Evolutionary conservation across 2,797 vertebrate species (phyloP).

Genomic region (Acipenser ruthenus): DNA sequence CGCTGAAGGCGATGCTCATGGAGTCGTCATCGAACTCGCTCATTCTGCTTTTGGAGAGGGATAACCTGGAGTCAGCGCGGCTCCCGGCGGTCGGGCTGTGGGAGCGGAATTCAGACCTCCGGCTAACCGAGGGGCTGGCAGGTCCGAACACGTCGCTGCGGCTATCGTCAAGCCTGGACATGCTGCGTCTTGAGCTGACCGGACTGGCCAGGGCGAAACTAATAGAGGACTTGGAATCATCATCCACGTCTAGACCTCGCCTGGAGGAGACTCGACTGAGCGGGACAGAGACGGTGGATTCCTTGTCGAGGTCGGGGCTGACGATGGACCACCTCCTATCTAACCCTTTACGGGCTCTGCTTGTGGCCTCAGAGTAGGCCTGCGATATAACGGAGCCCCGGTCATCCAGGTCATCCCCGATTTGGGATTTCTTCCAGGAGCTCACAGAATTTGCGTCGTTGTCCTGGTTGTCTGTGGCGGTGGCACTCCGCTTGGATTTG

Average conservation of each 20-base stretch:
- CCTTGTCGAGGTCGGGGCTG: conserved; percentile 67
- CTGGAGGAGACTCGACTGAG: conserved; percentile 60
- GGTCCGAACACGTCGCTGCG: conserved; percentile 36
- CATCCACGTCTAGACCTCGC: conserved; percentile 51
- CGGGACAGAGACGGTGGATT: conserved; percentile 56
- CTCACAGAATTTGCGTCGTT: conserved; percentile 41
- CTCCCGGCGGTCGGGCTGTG: conserved; percentile 55
- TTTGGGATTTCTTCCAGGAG: conserved; percentile 49
- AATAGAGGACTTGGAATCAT: conserved; percentile 56
- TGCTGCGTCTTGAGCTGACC: conserved; percentile 41
- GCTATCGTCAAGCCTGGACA: conserved; percentile 51
- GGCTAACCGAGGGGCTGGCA: conserved; percentile 46
- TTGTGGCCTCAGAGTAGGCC: conserved; percentile 61
- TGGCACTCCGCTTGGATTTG: conserved; percentile 46
- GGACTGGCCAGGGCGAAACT: conserved; percentile 58
- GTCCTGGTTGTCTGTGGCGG: conserved; percentile 29
- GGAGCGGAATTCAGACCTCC: conserved; percentile 40
- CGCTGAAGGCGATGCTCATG: conserved; percentile 58
- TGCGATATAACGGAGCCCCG: conserved; percentile 61
- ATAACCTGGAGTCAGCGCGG: conserved; percentile 64
- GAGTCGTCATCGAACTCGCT: conserved; percentile 72
- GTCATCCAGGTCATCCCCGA: conserved; percentile 43
- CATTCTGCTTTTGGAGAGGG: conserved; percentile 63
- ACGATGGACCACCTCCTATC: conserved; percentile 70
- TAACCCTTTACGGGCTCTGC: conserved; percentile 58